Conservation (phyloP, 2,113 vertebrate genomes). For the Rana temporaria region DNA sequence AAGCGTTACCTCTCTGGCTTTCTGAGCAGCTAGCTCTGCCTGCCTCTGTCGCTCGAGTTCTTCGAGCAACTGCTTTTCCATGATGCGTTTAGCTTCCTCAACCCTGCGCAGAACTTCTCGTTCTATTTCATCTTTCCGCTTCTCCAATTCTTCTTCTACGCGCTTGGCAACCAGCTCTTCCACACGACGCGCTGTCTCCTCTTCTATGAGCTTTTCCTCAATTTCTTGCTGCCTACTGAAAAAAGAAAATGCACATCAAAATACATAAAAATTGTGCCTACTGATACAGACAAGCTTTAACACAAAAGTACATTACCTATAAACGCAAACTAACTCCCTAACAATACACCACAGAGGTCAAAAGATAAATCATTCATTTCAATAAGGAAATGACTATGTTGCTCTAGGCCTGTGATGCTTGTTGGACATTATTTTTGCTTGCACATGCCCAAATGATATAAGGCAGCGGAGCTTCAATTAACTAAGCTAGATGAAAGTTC, state of each 20-base stretch:
- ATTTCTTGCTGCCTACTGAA: constrained; percentile 94
- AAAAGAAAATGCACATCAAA: constrained; percentile 45
- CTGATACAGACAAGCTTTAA: too few relatives aligned
- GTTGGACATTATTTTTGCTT: too few relatives aligned
- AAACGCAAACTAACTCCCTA: too few relatives aligned
- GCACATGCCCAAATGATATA: too few relatives aligned
- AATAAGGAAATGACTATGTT: too few relatives aligned
- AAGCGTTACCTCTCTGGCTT: constrained; percentile 99
- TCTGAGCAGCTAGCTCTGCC: constrained; percentile 96
- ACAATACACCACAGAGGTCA: too few relatives aligned
- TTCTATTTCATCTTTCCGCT: constrained; percentile 98
- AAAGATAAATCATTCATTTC: too few relatives aligned
- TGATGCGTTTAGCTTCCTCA: constrained; percentile 98
- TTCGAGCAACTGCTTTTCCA: constrained; percentile 99
- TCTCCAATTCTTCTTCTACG: constrained; percentile 97
- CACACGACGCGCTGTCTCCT: constrained; percentile 96
- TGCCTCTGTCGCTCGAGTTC: constrained; percentile 98
- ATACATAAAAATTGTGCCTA: too few relatives aligned
- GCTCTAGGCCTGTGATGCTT: too few relatives aligned
- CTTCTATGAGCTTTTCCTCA: constrained; percentile 98
- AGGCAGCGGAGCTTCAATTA: too few relatives aligned
- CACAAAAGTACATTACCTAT: too few relatives aligned
- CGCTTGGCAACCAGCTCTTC: constrained; percentile 97
- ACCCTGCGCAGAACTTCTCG: constrained; percentile 96
- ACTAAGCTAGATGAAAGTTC: too few relatives aligned